Evolutionary conservation across 2,888 invertebrate species (phyloP).

Genomic region (Melinaea menophilus): DNA sequence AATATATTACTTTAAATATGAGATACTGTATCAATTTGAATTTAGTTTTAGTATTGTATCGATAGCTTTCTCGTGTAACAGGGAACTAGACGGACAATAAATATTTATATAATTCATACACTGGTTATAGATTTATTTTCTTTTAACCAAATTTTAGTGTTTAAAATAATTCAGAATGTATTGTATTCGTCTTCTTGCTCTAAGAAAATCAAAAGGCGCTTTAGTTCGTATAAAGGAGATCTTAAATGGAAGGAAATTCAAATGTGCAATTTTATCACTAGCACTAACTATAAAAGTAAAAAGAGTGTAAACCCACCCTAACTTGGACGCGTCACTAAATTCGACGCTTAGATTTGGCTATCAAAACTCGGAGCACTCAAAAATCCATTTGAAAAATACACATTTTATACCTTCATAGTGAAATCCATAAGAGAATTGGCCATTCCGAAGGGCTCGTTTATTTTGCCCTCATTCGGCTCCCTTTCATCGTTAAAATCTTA

Average conservation of each 20-base stretch:
- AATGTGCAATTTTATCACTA: slow-evolving; percentile 61
- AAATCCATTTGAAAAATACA: slow-evolving; percentile 76
- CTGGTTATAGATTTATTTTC: neutral
- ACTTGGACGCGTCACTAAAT: slow-evolving; percentile 56
- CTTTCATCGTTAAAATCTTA: slow-evolving; percentile 45
- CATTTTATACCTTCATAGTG: slow-evolving; percentile 53
- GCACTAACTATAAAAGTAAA: slow-evolving; percentile 63
- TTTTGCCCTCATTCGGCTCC: slow-evolving; percentile 41
- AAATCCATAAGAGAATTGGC: slow-evolving; percentile 52
- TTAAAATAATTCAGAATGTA: neutral
- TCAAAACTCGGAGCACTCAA: slow-evolving; percentile 73
- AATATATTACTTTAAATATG: slow-evolving; percentile 10
- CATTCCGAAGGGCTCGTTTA: slow-evolving; percentile 55
- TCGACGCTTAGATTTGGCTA: slow-evolving; percentile 71
- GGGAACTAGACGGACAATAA: no score
- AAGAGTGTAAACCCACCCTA: slow-evolving; percentile 62
- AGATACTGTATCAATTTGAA: neutral
- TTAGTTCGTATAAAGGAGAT: slow-evolving; percentile 16
- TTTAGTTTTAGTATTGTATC: no score
- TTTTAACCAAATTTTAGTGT: neutral
- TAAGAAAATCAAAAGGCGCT: slow-evolving; percentile 24
- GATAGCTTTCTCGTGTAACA: no score
- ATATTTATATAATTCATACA: no score
- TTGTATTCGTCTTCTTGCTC: slow-evolving; percentile 32
- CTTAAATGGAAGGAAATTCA: slow-evolving; percentile 46